These are phyloP conservation scores for Anadara kagoshimensis DNA, from an alignment of 1,140 invertebrate genomes.

Conservation along the genomic window DNA sequence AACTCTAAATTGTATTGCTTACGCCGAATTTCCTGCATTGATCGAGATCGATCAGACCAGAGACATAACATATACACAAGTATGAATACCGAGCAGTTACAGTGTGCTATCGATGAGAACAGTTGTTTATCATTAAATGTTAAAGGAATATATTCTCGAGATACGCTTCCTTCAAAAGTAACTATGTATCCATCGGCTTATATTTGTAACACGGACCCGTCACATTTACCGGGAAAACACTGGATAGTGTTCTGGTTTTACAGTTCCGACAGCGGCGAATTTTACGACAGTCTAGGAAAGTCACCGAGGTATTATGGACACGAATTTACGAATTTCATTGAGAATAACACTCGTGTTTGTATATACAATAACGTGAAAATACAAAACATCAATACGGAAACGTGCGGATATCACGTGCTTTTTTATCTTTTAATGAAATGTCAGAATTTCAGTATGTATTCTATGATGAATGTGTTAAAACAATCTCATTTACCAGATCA, in stretches of 20 bases:
- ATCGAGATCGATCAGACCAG: conserved; percentile 17
- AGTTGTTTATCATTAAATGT: background rate
- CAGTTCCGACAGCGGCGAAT: conserved; percentile 1
- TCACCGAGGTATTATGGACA: background rate
- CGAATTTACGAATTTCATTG: conserved; percentile 16
- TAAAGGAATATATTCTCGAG: background rate
- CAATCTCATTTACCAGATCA: too few species aligned
- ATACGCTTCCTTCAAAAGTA: background rate
- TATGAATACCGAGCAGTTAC: conserved; percentile 21
- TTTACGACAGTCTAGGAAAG: conserved; percentile 13
- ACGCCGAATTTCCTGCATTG: conserved; percentile 11
- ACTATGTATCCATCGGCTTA: background rate
- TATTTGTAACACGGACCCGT: conserved; percentile 7
- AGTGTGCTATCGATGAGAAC: background rate
- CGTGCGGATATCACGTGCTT: conserved; percentile 30
- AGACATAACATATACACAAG: conserved; percentile 19
- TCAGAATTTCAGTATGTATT: too few species aligned
- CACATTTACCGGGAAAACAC: background rate
- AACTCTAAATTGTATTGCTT: conserved; percentile 13
- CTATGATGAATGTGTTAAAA: too few species aligned
- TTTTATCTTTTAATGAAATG: conserved; percentile 12
- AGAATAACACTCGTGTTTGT: conserved; percentile 10
- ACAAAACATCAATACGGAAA: conserved; percentile 9
- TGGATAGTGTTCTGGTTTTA: conserved; percentile 3
- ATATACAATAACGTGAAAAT: conserved; percentile 3